Evolutionary conservation across 2,113 vertebrate genomes (phyloP).

Genomic region (Onychostoma macrolepis): DNA sequence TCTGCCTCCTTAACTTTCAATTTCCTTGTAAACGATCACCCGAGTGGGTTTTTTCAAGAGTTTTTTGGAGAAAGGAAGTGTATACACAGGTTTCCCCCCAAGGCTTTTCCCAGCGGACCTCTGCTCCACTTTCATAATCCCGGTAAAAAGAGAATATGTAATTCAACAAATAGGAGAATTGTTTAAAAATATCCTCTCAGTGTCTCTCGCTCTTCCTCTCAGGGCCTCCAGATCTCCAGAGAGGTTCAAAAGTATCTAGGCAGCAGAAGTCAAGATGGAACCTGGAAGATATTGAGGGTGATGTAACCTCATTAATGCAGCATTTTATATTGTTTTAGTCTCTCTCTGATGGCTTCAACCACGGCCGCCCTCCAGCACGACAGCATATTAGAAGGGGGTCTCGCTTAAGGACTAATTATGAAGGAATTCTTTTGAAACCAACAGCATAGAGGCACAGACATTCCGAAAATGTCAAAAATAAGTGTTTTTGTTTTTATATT

Average conservation of each 20-base stretch:
- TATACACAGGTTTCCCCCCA: constrained; percentile 32
- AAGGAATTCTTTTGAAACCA: background rate
- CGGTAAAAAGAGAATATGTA: constrained; percentile 50
- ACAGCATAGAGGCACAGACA: background rate
- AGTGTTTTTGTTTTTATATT: background rate
- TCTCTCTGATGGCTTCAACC: background rate
- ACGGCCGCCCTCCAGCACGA: background rate
- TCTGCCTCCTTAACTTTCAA: constrained; percentile 27
- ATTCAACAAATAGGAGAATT: constrained; percentile 50
- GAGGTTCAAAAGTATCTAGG: constrained; percentile 28
- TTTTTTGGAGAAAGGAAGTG: constrained; percentile 23
- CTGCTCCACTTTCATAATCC: constrained; percentile 53
- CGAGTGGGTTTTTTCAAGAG: background rate
- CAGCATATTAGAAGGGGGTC: background rate
- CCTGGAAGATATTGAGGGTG: constrained; percentile 6
- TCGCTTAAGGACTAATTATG: background rate
- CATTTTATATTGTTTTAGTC: constrained; percentile 2
- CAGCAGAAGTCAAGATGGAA: constrained; percentile 20
- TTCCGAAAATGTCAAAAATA: background rate
- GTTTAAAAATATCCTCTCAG: constrained; percentile 54
- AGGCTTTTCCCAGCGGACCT: constrained; percentile 38
- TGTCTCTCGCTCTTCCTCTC: background rate
- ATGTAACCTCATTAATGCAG: constrained; percentile 38
- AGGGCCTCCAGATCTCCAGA: constrained; percentile 25
- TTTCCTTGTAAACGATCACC: constrained; percentile 23